Conservation (phyloP, 2,797 vertebrate species). For the Odontamblyopus lacepedii region DNA sequence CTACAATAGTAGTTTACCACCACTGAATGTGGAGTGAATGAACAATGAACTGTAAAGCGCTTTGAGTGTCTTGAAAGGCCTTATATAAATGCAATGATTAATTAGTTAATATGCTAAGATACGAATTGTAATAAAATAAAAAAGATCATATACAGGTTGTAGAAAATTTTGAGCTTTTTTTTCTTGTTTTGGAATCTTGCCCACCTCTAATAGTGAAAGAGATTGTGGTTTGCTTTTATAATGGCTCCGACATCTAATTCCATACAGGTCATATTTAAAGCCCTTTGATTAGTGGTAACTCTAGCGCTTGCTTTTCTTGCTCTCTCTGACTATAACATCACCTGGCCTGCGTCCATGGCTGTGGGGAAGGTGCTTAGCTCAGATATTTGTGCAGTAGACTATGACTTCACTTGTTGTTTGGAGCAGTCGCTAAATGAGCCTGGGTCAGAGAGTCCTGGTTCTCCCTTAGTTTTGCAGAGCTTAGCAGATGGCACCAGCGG, state of each 20-base stretch:
- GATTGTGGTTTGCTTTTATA: neutral
- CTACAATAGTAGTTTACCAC: no score
- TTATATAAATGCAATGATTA: no score
- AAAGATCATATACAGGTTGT: no score
- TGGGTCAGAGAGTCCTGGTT: neutral
- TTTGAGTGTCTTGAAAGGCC: no score
- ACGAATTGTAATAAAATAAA: no score
- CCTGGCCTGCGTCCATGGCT: constrained; percentile 47
- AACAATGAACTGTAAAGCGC: no score
- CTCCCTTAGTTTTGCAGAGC: constrained; percentile 20
- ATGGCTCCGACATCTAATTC: neutral
- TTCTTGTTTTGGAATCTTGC: no score
- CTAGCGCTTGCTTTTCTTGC: constrained; percentile 36
- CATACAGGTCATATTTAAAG: neutral
- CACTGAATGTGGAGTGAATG: no score
- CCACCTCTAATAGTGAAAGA: neutral
- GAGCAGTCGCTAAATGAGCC: constrained; percentile 41
- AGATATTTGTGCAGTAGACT: constrained; percentile 41
- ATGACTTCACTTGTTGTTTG: constrained; percentile 7
- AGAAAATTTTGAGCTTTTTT: no score
- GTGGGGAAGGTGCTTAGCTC: constrained; percentile 48
- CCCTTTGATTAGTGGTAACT: constrained; percentile 48
- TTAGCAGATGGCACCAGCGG: constrained; percentile 33
- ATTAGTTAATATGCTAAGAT: no score
- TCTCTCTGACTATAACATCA: constrained; percentile 20